Evolutionary conservation across 1,140 invertebrate genomes (phyloP).

Genomic region (Tetraneura akinire): DNA sequence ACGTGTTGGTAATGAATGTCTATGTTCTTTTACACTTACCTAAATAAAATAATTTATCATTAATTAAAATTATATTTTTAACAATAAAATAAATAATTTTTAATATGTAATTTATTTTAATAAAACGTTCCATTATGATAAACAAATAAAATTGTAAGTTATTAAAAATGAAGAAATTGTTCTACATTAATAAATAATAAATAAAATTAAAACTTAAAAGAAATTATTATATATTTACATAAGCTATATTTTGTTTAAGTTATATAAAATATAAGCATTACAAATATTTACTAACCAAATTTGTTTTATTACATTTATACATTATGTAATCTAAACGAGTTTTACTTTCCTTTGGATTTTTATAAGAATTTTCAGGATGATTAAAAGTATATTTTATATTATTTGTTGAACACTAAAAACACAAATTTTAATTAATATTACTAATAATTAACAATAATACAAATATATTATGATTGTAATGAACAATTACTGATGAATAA

Average conservation of each 20-base stretch:
- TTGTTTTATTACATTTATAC: slow-evolving; percentile 65
- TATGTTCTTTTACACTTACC: slow-evolving; percentile 67
- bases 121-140: no score
- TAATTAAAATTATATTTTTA: neutral
- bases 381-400: slow-evolving; percentile 69
- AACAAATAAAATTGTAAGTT: no score
- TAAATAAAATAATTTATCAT: slow-evolving; percentile 58
- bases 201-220: no score
- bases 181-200: no score
- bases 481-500: slow-evolving; percentile 20
- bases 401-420: slow-evolving; percentile 30
- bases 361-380: slow-evolving; percentile 81
- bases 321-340: slow-evolving; percentile 93
- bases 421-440: neutral
- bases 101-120: slow-evolving; percentile 50
- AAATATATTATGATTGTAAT: no score
- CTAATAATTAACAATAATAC: neutral
- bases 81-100: slow-evolving; percentile 12
- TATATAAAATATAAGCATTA: neutral
- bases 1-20: slow-evolving; percentile 71
- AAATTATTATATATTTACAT: no score
- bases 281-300: slow-evolving; percentile 59
- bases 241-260: no score
- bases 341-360: slow-evolving; percentile 63
- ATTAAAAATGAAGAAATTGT: no score